Conservation (phyloP, 2,113 vertebrate genomes). For the Daphoenositta chrysoptera region DNA sequence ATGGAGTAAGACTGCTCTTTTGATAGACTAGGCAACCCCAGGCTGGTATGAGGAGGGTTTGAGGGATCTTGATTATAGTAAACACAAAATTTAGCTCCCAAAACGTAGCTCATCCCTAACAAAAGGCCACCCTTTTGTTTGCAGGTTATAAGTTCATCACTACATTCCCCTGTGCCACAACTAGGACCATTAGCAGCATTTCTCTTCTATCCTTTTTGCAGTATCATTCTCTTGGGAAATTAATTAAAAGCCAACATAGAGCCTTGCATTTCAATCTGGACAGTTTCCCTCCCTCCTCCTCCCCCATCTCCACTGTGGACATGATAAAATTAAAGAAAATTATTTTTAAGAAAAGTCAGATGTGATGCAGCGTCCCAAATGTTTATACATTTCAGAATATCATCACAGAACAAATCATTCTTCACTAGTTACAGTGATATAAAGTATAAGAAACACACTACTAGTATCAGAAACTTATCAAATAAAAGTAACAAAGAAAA, state of each 20-base stretch:
- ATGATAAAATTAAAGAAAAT: not conserved
- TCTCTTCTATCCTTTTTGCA: not conserved
- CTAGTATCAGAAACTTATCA: not conserved
- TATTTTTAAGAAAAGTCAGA: not conserved
- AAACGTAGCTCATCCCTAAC: not conserved
- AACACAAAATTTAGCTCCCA: not conserved
- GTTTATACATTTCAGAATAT: not conserved
- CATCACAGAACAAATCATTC: not conserved
- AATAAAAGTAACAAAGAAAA: not conserved
- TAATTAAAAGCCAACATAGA: not conserved
- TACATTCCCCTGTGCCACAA: not conserved
- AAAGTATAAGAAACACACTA: not conserved
- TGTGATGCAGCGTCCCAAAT: not conserved
- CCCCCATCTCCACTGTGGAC: not conserved
- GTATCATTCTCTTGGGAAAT: not conserved
- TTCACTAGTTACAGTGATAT: not conserved
- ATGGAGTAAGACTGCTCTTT: not conserved
- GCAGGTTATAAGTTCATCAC: not conserved
- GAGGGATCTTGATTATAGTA: not conserved
- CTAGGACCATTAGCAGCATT: not conserved
- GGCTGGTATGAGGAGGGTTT: not conserved
- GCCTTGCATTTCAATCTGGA: not conserved
- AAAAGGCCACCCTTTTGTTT: not conserved
- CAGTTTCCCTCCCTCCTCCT: not conserved
- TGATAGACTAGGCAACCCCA: not conserved